phyloP scores from a whole-genome alignment of 2,797 vertebrate genomes.

The Clamator glandarius region DNA sequence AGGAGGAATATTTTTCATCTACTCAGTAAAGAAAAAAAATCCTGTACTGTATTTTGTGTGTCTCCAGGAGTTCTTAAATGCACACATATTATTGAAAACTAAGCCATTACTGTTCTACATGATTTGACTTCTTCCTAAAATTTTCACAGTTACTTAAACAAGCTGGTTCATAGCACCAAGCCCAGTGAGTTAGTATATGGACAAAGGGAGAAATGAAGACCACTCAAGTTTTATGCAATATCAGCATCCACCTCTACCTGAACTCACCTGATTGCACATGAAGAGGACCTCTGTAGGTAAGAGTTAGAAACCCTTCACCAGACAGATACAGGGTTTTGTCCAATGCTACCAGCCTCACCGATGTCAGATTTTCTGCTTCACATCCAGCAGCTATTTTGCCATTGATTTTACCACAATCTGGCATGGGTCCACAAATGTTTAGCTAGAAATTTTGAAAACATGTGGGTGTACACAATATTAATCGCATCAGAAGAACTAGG shows the following conservation, averaged over 20 bases:
- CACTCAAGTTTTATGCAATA: neutral
- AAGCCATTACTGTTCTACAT: neutral
- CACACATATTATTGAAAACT: neutral
- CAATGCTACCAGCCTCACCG: conserved; percentile 77
- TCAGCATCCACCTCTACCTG: neutral
- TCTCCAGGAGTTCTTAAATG: neutral
- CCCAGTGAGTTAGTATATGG: neutral
- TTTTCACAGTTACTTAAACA: neutral
- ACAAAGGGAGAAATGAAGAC: neutral
- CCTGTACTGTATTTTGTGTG: neutral
- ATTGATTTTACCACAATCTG: conserved; percentile 73
- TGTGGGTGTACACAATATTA: neutral
- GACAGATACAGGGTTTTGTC: conserved; percentile 86
- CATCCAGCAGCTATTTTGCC: conserved; percentile 80
- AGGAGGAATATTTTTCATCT: neutral
- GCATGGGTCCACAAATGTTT: conserved; percentile 85
- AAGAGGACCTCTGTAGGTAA: conserved; percentile 84
- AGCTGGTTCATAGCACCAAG: neutral
- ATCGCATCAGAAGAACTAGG: neutral
- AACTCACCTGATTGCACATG: conserved; percentile 76
- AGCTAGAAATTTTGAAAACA: conserved; percentile 78
- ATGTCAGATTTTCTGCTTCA: conserved; percentile 70
- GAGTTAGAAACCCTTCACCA: conserved; percentile 84
- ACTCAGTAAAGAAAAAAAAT: neutral
- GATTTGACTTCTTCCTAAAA: neutral